Evolutionary conservation across 1,140 invertebrate species (phyloP), one percentile per base, ranked within the genome.

Genomic region (Coenobita brevimanus): DNA sequence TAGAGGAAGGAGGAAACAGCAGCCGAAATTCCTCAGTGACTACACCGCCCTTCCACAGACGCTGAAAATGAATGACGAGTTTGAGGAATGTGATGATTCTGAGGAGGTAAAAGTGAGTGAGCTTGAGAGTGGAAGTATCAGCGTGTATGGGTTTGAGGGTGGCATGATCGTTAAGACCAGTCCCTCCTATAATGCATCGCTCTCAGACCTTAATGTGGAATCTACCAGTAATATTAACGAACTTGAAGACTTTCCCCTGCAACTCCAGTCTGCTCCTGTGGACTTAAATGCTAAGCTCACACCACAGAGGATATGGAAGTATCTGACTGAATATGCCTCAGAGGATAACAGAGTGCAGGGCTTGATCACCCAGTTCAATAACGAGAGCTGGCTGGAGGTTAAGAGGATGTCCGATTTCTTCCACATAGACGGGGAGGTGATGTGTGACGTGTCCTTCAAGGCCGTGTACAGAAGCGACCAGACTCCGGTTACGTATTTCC

Each of bases 391-490:
- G 82, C 27, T 84, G 69, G 69, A 84, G 54, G 82, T 84, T 21
- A 84, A 84, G n/a, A 54, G 82, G n/a, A 84, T 84, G 69, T 84
- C 82, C 2, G 71, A 84, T 60, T 84, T 84, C 43, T 84, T 57
- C 57, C 82, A 84, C 15, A 38, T 73, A 36, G 82, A 84, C 57
- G 82, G 82, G 33, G 82, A 84, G 43, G 82, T 84, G 13, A 84
- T 76, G 71, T 73, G 21, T 21, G 82, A 84, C 33, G 36, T 76
- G 15, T 84, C 82, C 24, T 75, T 84, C 60, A 84, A 84, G 57
- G 82, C 71, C 24, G 82, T 84, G 50, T 84, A 84, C 50, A 57
- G 82, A 36, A 76, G 60, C 27, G 71, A 84, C n/a, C 36, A 33
- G 24, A 38, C 69, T 33, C 82, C 69, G 38, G 54, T 84, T 6